phyloP scores from a whole-genome alignment of 1,140 invertebrate species.

The Tetraneura akinire region DNA sequence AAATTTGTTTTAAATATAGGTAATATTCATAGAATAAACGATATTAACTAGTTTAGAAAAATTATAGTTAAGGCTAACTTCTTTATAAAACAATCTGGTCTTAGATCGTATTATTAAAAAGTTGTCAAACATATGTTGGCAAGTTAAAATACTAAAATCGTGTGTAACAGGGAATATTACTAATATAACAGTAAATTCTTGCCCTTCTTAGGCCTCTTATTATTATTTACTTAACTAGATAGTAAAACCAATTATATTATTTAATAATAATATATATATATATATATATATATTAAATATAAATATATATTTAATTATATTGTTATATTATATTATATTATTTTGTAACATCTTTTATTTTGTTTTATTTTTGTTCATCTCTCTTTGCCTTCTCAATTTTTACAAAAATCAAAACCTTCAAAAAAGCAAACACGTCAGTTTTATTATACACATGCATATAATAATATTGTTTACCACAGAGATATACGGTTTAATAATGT shows the following conservation, averaged over 20 bases:
- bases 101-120: background rate
- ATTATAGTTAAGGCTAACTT: slow-evolving; percentile 2
- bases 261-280: too few species aligned
- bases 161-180: background rate
- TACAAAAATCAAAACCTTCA: too few species aligned
- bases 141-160: background rate
- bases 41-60: slow-evolving; percentile 1
- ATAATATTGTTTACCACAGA: background rate
- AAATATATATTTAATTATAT: too few species aligned
- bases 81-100: background rate
- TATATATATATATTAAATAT: background rate
- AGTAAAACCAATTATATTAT: background rate
- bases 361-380: background rate
- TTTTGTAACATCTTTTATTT: background rate
- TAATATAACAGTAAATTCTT: too few species aligned
- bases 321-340: too few species aligned
- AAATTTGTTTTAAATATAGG: background rate
- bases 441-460: too few species aligned
- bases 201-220: too few species aligned
- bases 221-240: too few species aligned
- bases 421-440: background rate
- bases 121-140: background rate
- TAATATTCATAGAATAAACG: background rate
- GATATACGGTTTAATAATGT: background rate
- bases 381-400: too few species aligned